Conservation (phyloP, 1,140 invertebrate species). For the Linepithema humile region DNA sequence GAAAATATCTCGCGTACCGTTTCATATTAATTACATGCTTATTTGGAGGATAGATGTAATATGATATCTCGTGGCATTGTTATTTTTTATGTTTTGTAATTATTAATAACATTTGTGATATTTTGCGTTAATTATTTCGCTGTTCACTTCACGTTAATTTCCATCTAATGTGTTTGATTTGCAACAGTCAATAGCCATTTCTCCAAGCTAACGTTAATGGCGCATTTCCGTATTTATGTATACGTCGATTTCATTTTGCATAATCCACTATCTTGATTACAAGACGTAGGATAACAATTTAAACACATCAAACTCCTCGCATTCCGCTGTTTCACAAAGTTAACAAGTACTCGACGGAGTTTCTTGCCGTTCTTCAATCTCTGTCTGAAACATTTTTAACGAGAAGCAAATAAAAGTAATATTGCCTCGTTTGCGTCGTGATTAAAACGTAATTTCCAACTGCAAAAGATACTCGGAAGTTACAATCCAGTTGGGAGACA, state of each 20-base stretch:
- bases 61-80: slow-evolving; percentile 39
- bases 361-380: slow-evolving; percentile 27
- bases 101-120: slow-evolving; percentile 27
- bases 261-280: slow-evolving; percentile 2
- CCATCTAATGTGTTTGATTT: neutral
- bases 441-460: slow-evolving; percentile 52
- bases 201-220: neutral
- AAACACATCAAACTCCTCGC: slow-evolving; percentile 35
- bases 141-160: neutral
- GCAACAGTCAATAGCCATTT: slow-evolving; percentile 4
- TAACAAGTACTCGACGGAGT: slow-evolving; percentile 36
- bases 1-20: slow-evolving; percentile 19
- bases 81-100: slow-evolving; percentile 23
- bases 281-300: slow-evolving; percentile 35
- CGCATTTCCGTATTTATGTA: neutral
- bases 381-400: slow-evolving; percentile 50
- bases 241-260: slow-evolving; percentile 1
- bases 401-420: slow-evolving; percentile 56
- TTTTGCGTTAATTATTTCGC: slow-evolving; percentile 27
- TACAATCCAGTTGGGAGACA: neutral
- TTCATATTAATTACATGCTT: slow-evolving; percentile 35
- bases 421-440: slow-evolving; percentile 41
- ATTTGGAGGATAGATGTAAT: slow-evolving; percentile 26
- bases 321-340: slow-evolving; percentile 34
- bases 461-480: slow-evolving; percentile 47